Base-by-base conservation (phyloP, 2,888 invertebrate species). In the Suillia variegata region DNA sequence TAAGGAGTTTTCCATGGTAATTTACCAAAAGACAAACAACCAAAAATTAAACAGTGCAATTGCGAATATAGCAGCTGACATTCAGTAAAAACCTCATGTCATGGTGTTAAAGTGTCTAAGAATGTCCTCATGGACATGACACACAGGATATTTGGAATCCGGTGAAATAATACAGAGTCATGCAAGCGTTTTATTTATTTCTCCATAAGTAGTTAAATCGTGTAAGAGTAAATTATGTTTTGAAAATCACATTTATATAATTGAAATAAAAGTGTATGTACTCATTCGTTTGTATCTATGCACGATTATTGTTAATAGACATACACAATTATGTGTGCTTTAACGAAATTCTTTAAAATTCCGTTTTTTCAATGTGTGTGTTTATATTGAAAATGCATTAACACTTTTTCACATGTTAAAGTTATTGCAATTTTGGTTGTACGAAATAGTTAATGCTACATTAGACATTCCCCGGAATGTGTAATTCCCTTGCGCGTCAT, bases 401-500 rank as follows among this genome's bases (percentile, higher is more conserved):
- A 38, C 15, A 38, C 15, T 38, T 38, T 38, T 38, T 38, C n/a
- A n/a, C 15, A 38, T 38, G 15, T 38, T n/a, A 38, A 13, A n/a
- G 38, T 38, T 38, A 4, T 13, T n/a, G 38, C 15, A 13, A 12
- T 31, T 5, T 10, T 38, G 4, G 38, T 13, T 38, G 38, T 38
- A 10, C 54, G 53, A 24, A 45, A 53, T 48, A 26, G 54, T 57
- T 62, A 62, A 62, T 57, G 62, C 59, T 51, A 50, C 59, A 56
- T 62, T 62, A 62, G 59, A 56, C 31, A 33, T 22, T 12, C n/a
- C 26, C 24, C 22, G 53, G 18, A 20, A 45, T 18, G 45, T 65
- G 71, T 69, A 73, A 74, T 70, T 72, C 71, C 66, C 76, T 73
- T 67, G 73, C 77, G 73, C 77, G 71, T 74, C 78, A 78, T 77